These are phyloP conservation scores for Phalacrocorax carbo DNA, from an alignment of 2,113 vertebrate species.

Conservation along the genomic window DNA sequence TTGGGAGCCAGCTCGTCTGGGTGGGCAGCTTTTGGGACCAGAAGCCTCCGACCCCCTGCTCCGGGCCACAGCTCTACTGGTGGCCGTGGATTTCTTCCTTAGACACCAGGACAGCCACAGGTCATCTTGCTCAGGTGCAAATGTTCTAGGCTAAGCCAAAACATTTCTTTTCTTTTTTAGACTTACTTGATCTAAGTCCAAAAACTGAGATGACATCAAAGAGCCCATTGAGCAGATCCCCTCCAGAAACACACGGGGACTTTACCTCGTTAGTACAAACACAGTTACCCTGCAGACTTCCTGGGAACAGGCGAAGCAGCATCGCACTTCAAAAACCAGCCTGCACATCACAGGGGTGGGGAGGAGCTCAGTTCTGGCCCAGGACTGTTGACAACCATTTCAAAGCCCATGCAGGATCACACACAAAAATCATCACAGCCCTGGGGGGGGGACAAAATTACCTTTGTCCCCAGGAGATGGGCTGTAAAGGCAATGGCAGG, in stretches of 20 bases:
- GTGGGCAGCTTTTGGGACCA: not conserved
- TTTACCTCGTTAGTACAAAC: slow-evolving; percentile 65
- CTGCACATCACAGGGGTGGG: slow-evolving; percentile 52
- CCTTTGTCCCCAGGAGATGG: not conserved
- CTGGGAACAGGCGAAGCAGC: slow-evolving; percentile 61
- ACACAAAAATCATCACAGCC: slow-evolving; percentile 10
- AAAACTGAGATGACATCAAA: slow-evolving; percentile 68
- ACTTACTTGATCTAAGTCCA: slow-evolving; percentile 72
- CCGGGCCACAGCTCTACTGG: not conserved
- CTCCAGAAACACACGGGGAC: slow-evolving; percentile 59
- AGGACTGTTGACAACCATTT: slow-evolving; percentile 27
- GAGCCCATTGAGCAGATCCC: slow-evolving; percentile 53
- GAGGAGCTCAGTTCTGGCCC: slow-evolving; percentile 21
- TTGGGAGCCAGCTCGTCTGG: not conserved
- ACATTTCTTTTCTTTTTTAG: slow-evolving; percentile 38
- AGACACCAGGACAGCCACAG: slow-evolving; percentile 47
- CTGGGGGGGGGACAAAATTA: not conserved
- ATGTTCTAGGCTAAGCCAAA: slow-evolving; percentile 57
- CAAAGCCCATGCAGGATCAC: slow-evolving; percentile 48
- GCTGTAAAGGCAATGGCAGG: slow-evolving; percentile 33
- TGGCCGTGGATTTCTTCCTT: not conserved
- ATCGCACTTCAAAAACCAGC: slow-evolving; percentile 44
- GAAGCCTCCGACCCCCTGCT: not conserved
- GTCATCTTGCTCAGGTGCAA: slow-evolving; percentile 65
- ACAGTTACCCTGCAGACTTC: slow-evolving; percentile 62